Conservation (phyloP, 1,140 invertebrate species). For the Galleria mellonella region DNA sequence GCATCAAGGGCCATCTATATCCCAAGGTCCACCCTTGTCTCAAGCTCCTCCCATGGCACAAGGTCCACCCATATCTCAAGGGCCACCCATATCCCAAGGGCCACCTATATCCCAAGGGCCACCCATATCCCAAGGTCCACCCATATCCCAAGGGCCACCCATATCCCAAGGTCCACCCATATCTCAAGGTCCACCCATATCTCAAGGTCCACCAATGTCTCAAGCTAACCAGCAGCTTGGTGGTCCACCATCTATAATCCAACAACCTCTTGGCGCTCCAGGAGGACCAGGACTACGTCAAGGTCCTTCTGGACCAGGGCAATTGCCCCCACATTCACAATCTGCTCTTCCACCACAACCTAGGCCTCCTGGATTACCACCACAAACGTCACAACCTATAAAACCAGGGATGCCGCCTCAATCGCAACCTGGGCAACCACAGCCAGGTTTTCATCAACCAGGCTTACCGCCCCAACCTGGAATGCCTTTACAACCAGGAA, state of each 20-base stretch:
- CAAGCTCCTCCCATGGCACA: conserved; percentile 10
- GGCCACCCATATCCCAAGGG: not conserved
- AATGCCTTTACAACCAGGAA: conserved; percentile 1
- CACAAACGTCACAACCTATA: conserved; percentile 12
- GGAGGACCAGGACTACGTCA: conserved; percentile 19
- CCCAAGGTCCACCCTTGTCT: conserved; percentile 24
- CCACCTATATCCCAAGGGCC: not conserved
- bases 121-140: not conserved
- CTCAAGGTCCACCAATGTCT: conserved; percentile 33
- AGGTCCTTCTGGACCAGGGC: conserved; percentile 8
- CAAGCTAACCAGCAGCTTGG: conserved; percentile 18
- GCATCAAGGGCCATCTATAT: conserved; percentile 5
- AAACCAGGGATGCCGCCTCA: conserved; percentile 21
- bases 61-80: not conserved
- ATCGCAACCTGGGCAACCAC: conserved; percentile 12
- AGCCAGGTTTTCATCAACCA: conserved; percentile 10
- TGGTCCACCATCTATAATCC: conserved; percentile 10
- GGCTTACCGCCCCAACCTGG: conserved; percentile 2
- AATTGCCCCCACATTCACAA: conserved; percentile 22
- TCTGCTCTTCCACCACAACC: conserved; percentile 21
- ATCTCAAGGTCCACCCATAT: conserved; percentile 13
- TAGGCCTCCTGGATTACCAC: conserved; percentile 14
- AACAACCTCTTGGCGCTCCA: conserved; percentile 13
- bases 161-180: not conserved
- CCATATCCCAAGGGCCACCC: not conserved